Evolutionary conservation across 2,888 invertebrate species (phyloP), one percentile per base, ranked within the genome.

Genomic region (Orchesellides sinensis): DNA sequence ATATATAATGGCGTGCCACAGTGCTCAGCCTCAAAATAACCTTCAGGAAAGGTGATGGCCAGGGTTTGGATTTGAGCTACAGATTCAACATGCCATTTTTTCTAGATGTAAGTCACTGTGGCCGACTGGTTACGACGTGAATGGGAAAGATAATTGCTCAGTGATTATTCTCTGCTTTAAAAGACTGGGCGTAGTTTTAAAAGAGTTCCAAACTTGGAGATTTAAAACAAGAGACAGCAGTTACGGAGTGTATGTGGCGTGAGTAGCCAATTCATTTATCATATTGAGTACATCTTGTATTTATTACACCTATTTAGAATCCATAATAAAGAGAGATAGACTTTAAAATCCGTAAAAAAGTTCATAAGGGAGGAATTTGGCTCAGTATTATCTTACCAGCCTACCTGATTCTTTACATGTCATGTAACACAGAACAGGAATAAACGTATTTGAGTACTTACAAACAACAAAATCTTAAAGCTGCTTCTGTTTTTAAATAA

Each of bases 21-120:
- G 45, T 25, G 21, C 14, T 32, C 23, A 56, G 32, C 54, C 65
- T 66, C 65, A 66, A 66, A 75, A 75, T 75, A 75, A 75, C 75
- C 75, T 75, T 75, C 75, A 75, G 54, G 35, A 54, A 75, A 75
- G 75, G 75, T 75, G 75, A 65, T 35, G 75, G 75, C 75, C 75
- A 75, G 75, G 75, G 75, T 65, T 56, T 66, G 23, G 54, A n/a
- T 40, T 73, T 56, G 54, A 32, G 40, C n/a, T 49, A 4, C 49
- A n/a, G n/a, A 5, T 49, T n/a, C 49, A 49, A 14, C 4, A n/a
- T 4, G 4, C 14, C n/a, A 49, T 10, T n/a, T n/a, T n/a, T n/a
- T n/a, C n/a, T n/a, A n/a, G n/a, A n/a, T n/a, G n/a, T n/a, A n/a
- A n/a, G n/a, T n/a, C n/a, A n/a, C n/a, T 35, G 49, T 74, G 75